Conservation (phyloP, 2,797 vertebrate species). For the Pampus argenteus region DNA sequence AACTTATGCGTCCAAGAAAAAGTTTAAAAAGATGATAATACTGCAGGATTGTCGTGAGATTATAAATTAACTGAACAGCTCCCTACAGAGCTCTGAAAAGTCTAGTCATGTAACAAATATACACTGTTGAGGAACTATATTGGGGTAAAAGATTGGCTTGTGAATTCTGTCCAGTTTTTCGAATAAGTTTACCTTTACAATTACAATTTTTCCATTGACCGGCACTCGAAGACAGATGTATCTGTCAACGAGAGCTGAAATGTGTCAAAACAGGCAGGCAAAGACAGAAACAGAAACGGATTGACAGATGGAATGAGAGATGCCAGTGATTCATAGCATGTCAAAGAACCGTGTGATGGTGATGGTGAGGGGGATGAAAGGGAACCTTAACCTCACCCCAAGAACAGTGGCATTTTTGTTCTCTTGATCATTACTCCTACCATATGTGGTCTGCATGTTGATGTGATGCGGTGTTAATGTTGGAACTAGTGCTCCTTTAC, state of each 20-base stretch:
- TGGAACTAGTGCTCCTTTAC: conserved; percentile 54
- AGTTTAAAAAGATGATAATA: conserved; percentile 25
- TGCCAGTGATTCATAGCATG: conserved; percentile 54
- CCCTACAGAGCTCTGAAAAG: conserved; percentile 17
- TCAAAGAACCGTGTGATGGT: conserved; percentile 69
- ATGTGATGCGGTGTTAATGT: conserved; percentile 47
- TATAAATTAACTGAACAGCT: conserved; percentile 24
- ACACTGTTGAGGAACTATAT: neutral
- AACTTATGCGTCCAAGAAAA: conserved; percentile 48
- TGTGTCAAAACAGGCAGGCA: conserved; percentile 43
- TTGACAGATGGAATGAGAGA: conserved; percentile 70
- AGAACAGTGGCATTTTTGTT: conserved; percentile 71
- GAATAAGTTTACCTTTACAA: neutral
- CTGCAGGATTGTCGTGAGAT: conserved; percentile 22
- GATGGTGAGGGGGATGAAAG: neutral
- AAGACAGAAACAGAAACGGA: conserved; percentile 48
- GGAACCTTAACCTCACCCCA: conserved; percentile 52
- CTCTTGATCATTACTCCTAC: conserved; percentile 69
- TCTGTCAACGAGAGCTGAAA: conserved; percentile 31
- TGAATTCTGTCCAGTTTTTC: conserved; percentile 14
- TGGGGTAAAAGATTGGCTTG: neutral
- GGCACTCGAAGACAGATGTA: conserved; percentile 27
- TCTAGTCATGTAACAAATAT: neutral
- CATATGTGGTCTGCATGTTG: conserved; percentile 62
- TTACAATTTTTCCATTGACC: conserved; percentile 20